Evolutionary conservation across 2,888 invertebrate species (phyloP), one percentile per base, ranked within the genome.

Genomic region (Apeira syringaria): DNA sequence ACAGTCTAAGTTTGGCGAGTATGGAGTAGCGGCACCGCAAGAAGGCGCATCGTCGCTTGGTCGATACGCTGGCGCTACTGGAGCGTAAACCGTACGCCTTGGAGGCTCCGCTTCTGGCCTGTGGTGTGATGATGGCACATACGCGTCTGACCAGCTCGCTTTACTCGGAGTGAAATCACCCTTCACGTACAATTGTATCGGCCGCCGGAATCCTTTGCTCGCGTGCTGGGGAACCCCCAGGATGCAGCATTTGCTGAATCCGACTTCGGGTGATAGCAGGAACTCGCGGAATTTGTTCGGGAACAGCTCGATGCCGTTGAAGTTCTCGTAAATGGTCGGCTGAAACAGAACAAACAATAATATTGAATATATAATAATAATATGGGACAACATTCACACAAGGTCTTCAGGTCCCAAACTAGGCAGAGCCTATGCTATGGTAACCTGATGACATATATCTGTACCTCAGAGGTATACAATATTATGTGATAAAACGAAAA

Each of bases 281-380:
- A 96, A 99, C 68, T 98, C 97, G 34, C 96, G 95, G 79, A 99
- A 99, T 70, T 96, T 95, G 61, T 97, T 95, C 4, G 99, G 99
- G 61, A 94, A 95, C 70, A 99, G 92, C 73, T 96, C 94, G 57
- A 98, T 97, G 36, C 91, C 91, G 64, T 94, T 93, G 89, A 95
- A 98, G 76, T 96, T 97, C 64, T 94, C 93, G 74, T 94, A 96
- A 53, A 97, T 97, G 6, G 93, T 93, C 65, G 95, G 95, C 97
- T 97, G 90, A 12, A 92, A 92, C 43, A 7, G 7, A 20, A 20
- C 3, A n/a, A n/a, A n/a, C n/a, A n/a, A n/a, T n/a, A n/a, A n/a
- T n/a, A n/a, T n/a, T n/a, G n/a, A n/a, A n/a, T n/a, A n/a, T n/a
- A n/a, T n/a, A n/a, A n/a, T n/a, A n/a, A n/a, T n/a, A n/a, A n/a